These are phyloP conservation scores for Hypotaenidia philippensis DNA, from an alignment of 2,797 vertebrate species.

Conservation along the genomic window DNA sequence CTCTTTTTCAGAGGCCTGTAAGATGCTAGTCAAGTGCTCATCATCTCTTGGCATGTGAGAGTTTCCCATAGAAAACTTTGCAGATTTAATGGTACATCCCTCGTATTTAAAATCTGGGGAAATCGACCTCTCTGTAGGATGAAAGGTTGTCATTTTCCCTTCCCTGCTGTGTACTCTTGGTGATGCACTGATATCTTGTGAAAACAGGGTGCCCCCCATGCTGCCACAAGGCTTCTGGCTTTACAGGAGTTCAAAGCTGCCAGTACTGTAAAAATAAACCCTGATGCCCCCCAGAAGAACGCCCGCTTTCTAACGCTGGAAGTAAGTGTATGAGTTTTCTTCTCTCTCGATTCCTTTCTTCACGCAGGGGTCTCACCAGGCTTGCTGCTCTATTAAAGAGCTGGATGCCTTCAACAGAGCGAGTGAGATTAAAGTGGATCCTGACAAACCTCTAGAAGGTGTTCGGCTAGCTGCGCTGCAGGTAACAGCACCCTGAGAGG, in stretches of 20 bases:
- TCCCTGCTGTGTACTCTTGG: neutral
- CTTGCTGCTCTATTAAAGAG: slow-evolving; percentile 81
- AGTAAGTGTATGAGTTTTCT: slow-evolving; percentile 80
- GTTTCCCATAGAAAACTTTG: neutral
- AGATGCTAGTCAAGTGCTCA: fast-evolving
- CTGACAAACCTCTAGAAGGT: slow-evolving; percentile 95
- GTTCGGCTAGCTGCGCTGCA: slow-evolving; percentile 88
- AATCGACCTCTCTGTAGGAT: fast-evolving
- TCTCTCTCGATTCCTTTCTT: neutral
- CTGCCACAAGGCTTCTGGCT: slow-evolving; percentile 79
- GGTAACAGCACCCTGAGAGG: slow-evolving; percentile 76
- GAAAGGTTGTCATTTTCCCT: fast-evolving
- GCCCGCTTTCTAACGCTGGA: slow-evolving; percentile 86
- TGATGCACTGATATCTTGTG: neutral
- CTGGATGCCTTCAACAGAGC: slow-evolving; percentile 84
- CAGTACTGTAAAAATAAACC: slow-evolving; percentile 90
- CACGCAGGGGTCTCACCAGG: slow-evolving; percentile 85
- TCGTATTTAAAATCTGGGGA: neutral
- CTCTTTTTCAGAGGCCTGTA: neutral
- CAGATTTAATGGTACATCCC: fast-evolving
- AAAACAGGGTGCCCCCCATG: slow-evolving; percentile 83
- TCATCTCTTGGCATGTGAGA: neutral
- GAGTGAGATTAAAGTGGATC: slow-evolving; percentile 92
- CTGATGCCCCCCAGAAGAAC: slow-evolving; percentile 89
- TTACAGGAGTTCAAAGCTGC: slow-evolving; percentile 86